Percentiles rank a stretch among this genome's conserved stretches.
Conservation (phyloP, 1,140 invertebrate genomes). For the Rhyzopertha dominica region DNA sequence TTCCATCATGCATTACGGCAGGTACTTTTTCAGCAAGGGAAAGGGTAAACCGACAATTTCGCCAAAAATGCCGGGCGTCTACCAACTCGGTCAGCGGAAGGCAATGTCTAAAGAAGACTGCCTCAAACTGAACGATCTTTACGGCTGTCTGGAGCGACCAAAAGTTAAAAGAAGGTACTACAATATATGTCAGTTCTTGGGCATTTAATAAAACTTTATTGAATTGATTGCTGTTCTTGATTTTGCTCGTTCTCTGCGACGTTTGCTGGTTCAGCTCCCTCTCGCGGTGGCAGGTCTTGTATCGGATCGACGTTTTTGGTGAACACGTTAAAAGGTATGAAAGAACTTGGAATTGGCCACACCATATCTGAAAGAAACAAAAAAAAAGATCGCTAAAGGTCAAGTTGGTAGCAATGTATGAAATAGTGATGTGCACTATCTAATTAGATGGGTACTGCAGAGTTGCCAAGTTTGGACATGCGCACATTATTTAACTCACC, state of each 20-base stretch:
- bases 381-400: background rate
- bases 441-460: background rate
- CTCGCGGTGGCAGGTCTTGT: constrained; percentile 3
- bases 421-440: background rate
- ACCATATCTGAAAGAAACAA: constrained; percentile 13
- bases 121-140: constrained; percentile 65
- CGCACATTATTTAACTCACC: background rate
- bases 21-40: constrained; percentile 52
- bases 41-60: constrained; percentile 58
- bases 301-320: constrained; percentile 19
- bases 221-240: background rate
- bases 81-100: constrained; percentile 54
- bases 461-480: background rate
- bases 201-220: constrained; percentile 31
- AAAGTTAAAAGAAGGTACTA: constrained; percentile 55
- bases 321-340: constrained; percentile 20
- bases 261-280: background rate
- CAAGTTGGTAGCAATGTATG: background rate
- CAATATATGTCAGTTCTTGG: constrained; percentile 56
- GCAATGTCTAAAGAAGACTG: constrained; percentile 62
- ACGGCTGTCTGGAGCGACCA: constrained; percentile 55
- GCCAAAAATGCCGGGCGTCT: constrained; percentile 49
- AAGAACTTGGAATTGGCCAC: constrained; percentile 23
- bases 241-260: constrained; percentile 1
- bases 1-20: constrained; percentile 71